Evolutionary conservation across 2,113 vertebrate species (phyloP), one percentile per base, ranked within the genome.

Genomic region (Prunella himalayana): DNA sequence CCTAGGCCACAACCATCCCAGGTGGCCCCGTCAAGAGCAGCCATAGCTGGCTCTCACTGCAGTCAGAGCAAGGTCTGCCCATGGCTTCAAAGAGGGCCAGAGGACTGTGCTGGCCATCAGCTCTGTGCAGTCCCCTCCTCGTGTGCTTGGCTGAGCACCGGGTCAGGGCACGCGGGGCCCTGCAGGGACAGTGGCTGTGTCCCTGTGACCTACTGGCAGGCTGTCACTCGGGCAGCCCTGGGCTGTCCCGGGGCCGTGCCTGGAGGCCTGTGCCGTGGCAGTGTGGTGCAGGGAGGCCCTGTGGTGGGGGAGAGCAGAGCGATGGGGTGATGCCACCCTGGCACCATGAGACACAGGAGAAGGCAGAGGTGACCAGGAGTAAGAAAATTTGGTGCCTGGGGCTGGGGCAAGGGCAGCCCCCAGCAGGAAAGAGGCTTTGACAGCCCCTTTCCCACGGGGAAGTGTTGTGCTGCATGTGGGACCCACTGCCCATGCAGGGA

Each of bases 1-100:
- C 50, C 51, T 1, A 1, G 41, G 45, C 31, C 7, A 7, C 65
- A 37, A 3, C 50, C 9, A 1, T 16, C 44, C 24, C 3, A 0
- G 19, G 0, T 2, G 3, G 8, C 41, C 23, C 23, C 4, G 0
- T 0, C 1, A 49, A 14, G 33, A 59, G 64, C 30, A 65, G 7
- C 14, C 2, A 0, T 8, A 22, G 18, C 41, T 3, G 2, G 25
- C 44, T 45, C 17, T 11, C 2, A 0, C 15, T 30, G 61, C 2
- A 0, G 5, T 1, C 2, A 0, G 23, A 25, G n/a, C 41, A 16
- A 28, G 42, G 25, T 21, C n/a, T 75, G 56, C 30, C 41, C 2
- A 1, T 10, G 51, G 47, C 15, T 37, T 31, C 51, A 17, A 0
- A 0, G 2, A 1, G 33, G 41, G 5, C 23, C 39, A 54, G 50